Evolutionary conservation across 2,113 vertebrate genomes (phyloP), one percentile per base, ranked within the genome.

Genomic region (Xyrauchen texanus): DNA sequence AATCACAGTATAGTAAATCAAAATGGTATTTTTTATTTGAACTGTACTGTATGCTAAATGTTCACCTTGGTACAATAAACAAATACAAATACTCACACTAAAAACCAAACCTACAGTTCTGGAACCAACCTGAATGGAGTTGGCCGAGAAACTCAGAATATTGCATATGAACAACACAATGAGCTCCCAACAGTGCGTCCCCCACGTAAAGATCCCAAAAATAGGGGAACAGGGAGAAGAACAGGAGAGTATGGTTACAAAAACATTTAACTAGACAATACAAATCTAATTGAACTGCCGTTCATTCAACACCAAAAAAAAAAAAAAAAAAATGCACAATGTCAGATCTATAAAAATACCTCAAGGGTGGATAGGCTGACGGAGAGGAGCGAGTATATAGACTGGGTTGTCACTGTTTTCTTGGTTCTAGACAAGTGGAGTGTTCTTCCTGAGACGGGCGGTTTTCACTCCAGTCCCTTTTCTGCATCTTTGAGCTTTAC

Each of bases 261-360:
- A 88, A 91, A 96, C 95, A 95, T 94, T 94, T 90, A 95, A 91
- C 95, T 95, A 96, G 94, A 87, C 90, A 94, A 93, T 96, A 97
- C 95, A 95, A 97, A 95, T 94, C 95, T 96, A 95, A 95, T 86
- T 93, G 93, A 94, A 95, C 93, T 90, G 94, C 91, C 95, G 95
- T 95, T 95, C 84, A 92, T 94, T 92, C 88, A 90, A 96, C 95
- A 93, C 92, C 93, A 94, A 34, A 34, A 34, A 34, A 34, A 34
- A 34, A 34, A 34, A 34, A 34, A 34, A 34, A 34, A 34, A 97
- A 88, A 92, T 95, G 93, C 92, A 90, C 90, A 91, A 94, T 94
- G 94, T 94, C 93, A 94, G 93, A 94, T 95, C 95, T 97, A 96
- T 95, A 94, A 95, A 93, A 94, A 94, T 91, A 93, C 87, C 93